Evolutionary conservation across 2,797 vertebrate species (phyloP).

Genomic region (Microcaecilia unicolor): DNA sequence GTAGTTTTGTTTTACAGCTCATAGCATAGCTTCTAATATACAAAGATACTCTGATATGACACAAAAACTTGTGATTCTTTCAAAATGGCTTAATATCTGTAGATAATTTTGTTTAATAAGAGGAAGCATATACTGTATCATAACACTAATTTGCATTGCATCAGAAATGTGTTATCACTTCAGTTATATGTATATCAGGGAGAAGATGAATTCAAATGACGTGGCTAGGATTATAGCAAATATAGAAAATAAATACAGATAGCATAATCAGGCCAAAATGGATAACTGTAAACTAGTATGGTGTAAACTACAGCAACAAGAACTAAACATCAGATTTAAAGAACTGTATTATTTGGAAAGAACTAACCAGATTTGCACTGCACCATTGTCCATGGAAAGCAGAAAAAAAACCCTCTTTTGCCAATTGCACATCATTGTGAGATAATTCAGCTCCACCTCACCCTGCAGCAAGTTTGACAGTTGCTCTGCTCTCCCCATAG

Average conservation of each 20-base stretch:
- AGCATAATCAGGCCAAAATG: not conserved
- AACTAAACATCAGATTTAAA: not conserved
- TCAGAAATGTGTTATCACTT: no score
- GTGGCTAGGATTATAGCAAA: not conserved
- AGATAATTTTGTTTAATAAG: no score
- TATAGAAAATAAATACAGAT: not conserved
- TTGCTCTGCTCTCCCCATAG: constrained; percentile 18
- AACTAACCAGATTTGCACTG: constrained; percentile 7
- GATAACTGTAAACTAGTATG: not conserved
- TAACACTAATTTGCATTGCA: no score
- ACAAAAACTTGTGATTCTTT: no score
- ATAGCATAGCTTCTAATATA: no score
- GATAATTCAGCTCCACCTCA: constrained; percentile 25
- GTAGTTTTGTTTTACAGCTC: no score
- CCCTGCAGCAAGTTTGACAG: constrained; percentile 26
- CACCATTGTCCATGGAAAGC: not conserved
- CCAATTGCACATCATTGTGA: constrained; percentile 18
- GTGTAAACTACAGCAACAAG: not conserved
- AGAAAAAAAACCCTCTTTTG: constrained; percentile 4
- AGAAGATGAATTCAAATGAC: no score
- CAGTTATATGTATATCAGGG: no score
- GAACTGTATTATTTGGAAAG: not conserved
- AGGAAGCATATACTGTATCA: no score
- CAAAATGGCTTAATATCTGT: no score
- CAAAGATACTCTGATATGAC: no score